Conservation (phyloP, 2,113 vertebrate genomes). For the Heteronetta atricapilla region DNA sequence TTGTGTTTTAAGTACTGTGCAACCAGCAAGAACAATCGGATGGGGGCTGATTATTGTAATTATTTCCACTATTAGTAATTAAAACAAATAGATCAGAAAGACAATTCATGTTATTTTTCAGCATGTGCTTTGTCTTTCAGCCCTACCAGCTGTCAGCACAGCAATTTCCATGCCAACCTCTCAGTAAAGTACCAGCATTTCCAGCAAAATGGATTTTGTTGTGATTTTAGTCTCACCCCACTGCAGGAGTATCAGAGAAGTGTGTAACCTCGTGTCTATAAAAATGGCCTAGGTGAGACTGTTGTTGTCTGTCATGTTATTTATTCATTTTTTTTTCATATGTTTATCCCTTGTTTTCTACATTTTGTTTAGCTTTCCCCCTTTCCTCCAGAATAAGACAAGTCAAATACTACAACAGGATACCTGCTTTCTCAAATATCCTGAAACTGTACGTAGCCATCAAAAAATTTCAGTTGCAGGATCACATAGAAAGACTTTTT, state of each 20-base stretch:
- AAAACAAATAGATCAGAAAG: constrained; percentile 63
- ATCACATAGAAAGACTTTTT: not conserved
- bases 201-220: constrained; percentile 18
- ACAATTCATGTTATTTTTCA: constrained; percentile 60
- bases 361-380: not conserved
- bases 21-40: constrained; percentile 51
- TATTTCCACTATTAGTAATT: constrained; percentile 68
- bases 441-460: not conserved
- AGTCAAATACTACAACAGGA: not conserved
- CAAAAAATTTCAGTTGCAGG: not conserved
- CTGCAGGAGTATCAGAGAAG: not conserved
- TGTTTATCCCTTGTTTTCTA: not conserved
- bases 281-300: not conserved
- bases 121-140: constrained; percentile 58
- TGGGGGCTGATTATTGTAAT: constrained; percentile 65
- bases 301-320: not conserved
- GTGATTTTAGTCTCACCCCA: not conserved
- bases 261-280: not conserved
- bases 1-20: constrained; percentile 61
- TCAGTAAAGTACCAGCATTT: not conserved
- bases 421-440: not conserved
- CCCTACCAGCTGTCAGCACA: constrained; percentile 53
- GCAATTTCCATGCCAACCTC: constrained; percentile 46
- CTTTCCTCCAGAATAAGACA: not conserved
- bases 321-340: not conserved